Percentiles rank a stretch among this genome's conserved stretches.
Evolutionary conservation across 2,888 invertebrate genomes (phyloP).

Genomic region (Chalcis sispes): DNA sequence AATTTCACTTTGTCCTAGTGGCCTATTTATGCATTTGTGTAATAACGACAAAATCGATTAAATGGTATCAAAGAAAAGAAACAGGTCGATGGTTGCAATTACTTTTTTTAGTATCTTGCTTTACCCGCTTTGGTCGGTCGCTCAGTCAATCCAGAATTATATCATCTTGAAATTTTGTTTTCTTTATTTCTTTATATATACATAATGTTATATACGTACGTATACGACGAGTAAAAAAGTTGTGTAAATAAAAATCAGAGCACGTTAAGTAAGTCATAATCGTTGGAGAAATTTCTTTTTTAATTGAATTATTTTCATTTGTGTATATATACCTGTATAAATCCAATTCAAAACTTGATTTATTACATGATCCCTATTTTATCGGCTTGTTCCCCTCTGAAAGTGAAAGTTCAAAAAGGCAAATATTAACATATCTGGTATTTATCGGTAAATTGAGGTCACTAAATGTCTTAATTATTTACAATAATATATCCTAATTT

Average conservation of each 20-base stretch:
- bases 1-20: not conserved
- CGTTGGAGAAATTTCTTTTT: conserved; percentile 38
- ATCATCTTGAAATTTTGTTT: conserved; percentile 44
- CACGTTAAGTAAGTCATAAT: conserved; percentile 31
- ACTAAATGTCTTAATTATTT: too few relatives aligned
- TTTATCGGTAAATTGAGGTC: too few relatives aligned
- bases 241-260: conserved; percentile 24
- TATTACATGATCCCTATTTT: too few relatives aligned
- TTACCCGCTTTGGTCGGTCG: conserved; percentile 12
- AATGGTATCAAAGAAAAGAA: conserved; percentile 34
- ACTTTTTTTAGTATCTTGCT: conserved; percentile 28
- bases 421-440: too few relatives aligned
- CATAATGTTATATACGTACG: not conserved
- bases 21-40: not conserved
- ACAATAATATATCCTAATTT: too few relatives aligned
- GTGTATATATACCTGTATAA: too few relatives aligned
- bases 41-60: conserved; percentile 14
- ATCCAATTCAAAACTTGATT: too few relatives aligned
- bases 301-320: conserved; percentile 17
- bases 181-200: not conserved
- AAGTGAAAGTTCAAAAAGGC: too few relatives aligned
- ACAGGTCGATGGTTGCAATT: conserved; percentile 38
- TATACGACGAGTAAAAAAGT: conserved; percentile 11
- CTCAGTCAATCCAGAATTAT: conserved; percentile 39
- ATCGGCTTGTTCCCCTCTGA: too few relatives aligned